These are phyloP conservation scores for Hirtodrosophila alboralis DNA, from an alignment of 2,888 invertebrate species.

Conservation along the genomic window DNA sequence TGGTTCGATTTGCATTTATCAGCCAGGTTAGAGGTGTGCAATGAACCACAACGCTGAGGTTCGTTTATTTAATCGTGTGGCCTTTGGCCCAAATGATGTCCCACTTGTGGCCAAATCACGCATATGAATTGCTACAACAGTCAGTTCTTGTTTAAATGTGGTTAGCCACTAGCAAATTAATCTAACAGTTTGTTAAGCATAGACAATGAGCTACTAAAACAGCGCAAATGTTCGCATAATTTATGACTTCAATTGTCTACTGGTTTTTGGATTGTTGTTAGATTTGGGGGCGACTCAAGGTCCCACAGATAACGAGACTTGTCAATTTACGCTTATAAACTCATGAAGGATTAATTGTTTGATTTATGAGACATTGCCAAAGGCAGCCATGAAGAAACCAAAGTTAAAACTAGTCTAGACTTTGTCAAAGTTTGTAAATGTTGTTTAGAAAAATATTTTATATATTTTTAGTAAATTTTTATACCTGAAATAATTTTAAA, in stretches of 20 bases:
- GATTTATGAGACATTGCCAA: constrained; percentile 76
- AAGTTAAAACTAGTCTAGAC: constrained; percentile 7
- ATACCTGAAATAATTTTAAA: too few relatives aligned
- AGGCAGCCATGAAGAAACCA: constrained; percentile 25
- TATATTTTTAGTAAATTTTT: too few relatives aligned
- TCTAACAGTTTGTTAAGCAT: constrained; percentile 36
- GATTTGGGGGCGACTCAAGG: constrained; percentile 20
- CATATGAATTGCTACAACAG: background rate
- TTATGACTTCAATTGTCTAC: constrained; percentile 63
- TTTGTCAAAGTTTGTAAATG: background rate
- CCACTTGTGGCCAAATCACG: too few relatives aligned
- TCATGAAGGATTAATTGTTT: constrained; percentile 83
- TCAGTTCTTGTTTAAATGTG: constrained; percentile 8
- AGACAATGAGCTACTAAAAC: constrained; percentile 23
- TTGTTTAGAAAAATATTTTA: constrained; percentile 44
- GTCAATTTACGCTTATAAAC: constrained; percentile 82
- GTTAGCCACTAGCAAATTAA: constrained; percentile 38
- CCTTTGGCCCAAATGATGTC: constrained; percentile 4
- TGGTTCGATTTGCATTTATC: constrained; percentile 61
- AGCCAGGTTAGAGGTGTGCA: constrained; percentile 36
- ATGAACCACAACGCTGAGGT: constrained; percentile 51
- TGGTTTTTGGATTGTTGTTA: constrained; percentile 6
- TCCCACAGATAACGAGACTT: constrained; percentile 69
- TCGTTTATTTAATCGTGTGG: constrained; percentile 22
- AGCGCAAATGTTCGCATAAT: constrained; percentile 64